Evolutionary conservation across 1,140 invertebrate genomes (phyloP).

Genomic region (Battus philenor): DNA sequence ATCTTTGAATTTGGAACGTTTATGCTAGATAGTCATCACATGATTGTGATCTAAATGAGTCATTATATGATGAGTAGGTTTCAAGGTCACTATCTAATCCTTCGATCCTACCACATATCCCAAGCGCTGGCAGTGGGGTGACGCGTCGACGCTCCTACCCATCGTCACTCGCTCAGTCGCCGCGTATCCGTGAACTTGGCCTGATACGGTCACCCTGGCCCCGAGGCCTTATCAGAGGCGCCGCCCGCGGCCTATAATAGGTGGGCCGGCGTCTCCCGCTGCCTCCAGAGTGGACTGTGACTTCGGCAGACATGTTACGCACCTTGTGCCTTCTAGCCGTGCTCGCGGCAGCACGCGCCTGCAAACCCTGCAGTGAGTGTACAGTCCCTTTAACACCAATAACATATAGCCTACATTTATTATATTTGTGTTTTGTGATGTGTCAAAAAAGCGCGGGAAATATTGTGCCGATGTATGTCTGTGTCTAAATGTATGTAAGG

Average conservation of each 20-base stretch:
- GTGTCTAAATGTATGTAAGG: not conserved
- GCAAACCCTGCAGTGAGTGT: constrained; percentile 69
- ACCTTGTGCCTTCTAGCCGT: constrained; percentile 53
- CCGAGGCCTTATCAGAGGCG: constrained; percentile 66
- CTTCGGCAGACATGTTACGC: constrained; percentile 65
- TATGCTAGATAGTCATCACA: too few relatives aligned
- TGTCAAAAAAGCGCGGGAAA: constrained; percentile 13
- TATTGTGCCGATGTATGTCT: constrained; percentile 5
- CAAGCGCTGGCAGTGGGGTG: constrained; percentile 43
- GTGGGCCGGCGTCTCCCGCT: constrained; percentile 63
- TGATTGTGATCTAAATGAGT: too few relatives aligned
- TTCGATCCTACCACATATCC: constrained; percentile 33
- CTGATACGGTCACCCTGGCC: constrained; percentile 64
- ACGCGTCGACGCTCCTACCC: constrained; percentile 25
- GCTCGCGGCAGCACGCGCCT: constrained; percentile 45
- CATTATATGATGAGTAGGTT: constrained; percentile 26
- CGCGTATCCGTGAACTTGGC: constrained; percentile 71
- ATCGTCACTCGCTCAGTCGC: constrained; percentile 49
- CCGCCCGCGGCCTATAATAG: constrained; percentile 72
- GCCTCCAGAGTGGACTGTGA: constrained; percentile 56
- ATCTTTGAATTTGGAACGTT: not conserved
- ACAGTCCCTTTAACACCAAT: not conserved
- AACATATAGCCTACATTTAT: constrained; percentile 1
- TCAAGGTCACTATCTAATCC: constrained; percentile 58
- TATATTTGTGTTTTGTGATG: constrained; percentile 7